Evolutionary conservation across 2,113 vertebrate species (phyloP).

Genomic region (Cricetomys ansorgei): DNA sequence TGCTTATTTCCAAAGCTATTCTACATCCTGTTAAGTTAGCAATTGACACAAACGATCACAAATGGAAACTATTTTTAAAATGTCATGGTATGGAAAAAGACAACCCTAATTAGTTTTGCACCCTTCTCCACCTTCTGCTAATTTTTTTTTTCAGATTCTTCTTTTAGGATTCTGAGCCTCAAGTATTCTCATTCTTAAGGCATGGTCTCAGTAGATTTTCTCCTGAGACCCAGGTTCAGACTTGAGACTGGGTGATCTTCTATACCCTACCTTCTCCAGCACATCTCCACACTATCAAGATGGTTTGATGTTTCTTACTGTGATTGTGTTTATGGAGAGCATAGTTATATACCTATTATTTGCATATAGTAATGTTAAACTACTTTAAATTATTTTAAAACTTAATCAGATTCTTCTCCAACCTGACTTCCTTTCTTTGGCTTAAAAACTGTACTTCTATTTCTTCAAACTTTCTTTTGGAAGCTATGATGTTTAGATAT

Average conservation of each 20-base stretch:
- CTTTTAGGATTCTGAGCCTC: neutral
- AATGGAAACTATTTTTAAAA: neutral
- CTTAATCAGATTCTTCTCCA: neutral
- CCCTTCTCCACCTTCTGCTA: neutral
- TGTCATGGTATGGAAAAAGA: neutral
- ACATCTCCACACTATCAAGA: too few relatives aligned
- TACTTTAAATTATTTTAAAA: neutral
- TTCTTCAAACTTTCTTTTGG: slow-evolving; percentile 12
- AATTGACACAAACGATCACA: too few relatives aligned
- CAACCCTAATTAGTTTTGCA: neutral
- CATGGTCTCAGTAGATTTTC: neutral
- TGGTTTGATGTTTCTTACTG: too few relatives aligned
- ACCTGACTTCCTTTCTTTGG: neutral
- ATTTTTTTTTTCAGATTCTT: too few relatives aligned
- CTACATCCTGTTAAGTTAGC: too few relatives aligned
- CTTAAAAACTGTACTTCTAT: neutral
- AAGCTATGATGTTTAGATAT: too few relatives aligned
- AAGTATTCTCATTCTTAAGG: neutral
- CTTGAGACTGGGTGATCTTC: neutral
- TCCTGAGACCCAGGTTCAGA: neutral
- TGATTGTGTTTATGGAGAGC: neutral
- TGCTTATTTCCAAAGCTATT: too few relatives aligned
- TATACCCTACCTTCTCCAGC: neutral
- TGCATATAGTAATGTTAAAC: neutral
- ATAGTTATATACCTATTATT: neutral